Percentiles rank a stretch among this genome's conserved stretches.
These are phyloP conservation scores for Saccopteryx bilineata DNA, from an alignment of 2,113 vertebrate species.

Conservation along the genomic window DNA sequence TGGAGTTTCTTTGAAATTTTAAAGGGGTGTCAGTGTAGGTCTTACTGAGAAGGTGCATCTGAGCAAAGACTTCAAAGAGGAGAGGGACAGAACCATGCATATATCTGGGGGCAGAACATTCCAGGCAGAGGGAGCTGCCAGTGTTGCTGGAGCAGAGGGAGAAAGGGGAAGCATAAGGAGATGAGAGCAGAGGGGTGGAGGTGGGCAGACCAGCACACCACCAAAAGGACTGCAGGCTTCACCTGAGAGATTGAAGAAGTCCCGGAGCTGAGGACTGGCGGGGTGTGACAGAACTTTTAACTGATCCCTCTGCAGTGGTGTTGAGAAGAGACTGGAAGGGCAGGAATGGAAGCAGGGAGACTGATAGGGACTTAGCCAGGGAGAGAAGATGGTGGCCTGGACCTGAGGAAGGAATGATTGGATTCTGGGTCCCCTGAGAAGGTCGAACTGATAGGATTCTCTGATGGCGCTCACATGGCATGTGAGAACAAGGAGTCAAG, in stretches of 20 bases:
- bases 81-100: not conserved
- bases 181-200: not conserved
- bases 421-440: not conserved
- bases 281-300: not conserved
- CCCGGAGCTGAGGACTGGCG: not conserved
- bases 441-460: not conserved
- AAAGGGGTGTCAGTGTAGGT: not conserved
- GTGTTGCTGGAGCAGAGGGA: not conserved
- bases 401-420: not conserved
- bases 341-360: too few species aligned
- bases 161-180: not conserved
- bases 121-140: not conserved
- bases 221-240: not conserved
- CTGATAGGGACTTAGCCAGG: not conserved
- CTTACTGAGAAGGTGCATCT: constrained; percentile 30
- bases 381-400: not conserved
- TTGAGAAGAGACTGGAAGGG: not conserved
- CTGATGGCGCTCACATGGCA: not conserved
- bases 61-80: constrained; percentile 14
- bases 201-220: not conserved
- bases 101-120: not conserved
- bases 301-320: too few species aligned
- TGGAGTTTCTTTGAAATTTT: not conserved
- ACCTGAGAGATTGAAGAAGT: not conserved
- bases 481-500: not conserved